Percentiles rank a stretch among this genome's conserved stretches.
These are phyloP conservation scores for Diarsia mendica DNA, from an alignment of 2,888 invertebrate species.

Conservation along the genomic window DNA sequence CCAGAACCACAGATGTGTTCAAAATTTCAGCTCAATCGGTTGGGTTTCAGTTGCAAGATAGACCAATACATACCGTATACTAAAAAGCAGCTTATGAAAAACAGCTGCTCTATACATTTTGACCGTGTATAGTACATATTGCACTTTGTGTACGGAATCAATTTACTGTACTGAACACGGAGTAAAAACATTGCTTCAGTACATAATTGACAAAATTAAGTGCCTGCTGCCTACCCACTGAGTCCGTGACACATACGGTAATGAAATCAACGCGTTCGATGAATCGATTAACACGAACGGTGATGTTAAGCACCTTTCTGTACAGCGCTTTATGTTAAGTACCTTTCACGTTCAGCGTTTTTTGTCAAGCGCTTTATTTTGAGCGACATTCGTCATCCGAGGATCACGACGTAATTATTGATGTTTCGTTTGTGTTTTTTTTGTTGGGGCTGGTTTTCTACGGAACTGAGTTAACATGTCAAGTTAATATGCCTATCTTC, in stretches of 20 bases:
- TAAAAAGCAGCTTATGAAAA: too few relatives aligned
- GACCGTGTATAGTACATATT: too few relatives aligned
- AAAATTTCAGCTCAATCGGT: too few relatives aligned
- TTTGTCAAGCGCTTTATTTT: slow-evolving; percentile 25
- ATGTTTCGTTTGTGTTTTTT: slow-evolving; percentile 9
- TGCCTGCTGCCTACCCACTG: neutral
- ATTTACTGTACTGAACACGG: too few relatives aligned
- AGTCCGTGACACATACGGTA: slow-evolving; percentile 38
- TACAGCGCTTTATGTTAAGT: slow-evolving; percentile 28
- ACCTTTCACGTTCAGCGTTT: slow-evolving; percentile 31
- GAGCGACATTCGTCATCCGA: slow-evolving; percentile 32
- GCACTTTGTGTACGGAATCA: too few relatives aligned
- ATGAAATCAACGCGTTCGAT: slow-evolving; percentile 71
- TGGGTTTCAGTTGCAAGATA: too few relatives aligned
- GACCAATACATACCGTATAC: too few relatives aligned
- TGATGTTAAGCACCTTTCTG: slow-evolving; percentile 37
- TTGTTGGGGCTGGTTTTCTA: slow-evolving; percentile 3
- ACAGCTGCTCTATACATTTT: too few relatives aligned
- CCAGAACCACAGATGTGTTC: too few relatives aligned
- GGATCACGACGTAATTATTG: slow-evolving; percentile 10
- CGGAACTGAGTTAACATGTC: neutral
- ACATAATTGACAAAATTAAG: slow-evolving; percentile 18
- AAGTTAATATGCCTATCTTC: neutral
- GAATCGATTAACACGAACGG: slow-evolving; percentile 63
- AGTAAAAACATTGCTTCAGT: neutral